Evolutionary conservation across 2,888 invertebrate genomes (phyloP), one percentile per base, ranked within the genome.

Genomic region (Pachliopta kotzebuea): DNA sequence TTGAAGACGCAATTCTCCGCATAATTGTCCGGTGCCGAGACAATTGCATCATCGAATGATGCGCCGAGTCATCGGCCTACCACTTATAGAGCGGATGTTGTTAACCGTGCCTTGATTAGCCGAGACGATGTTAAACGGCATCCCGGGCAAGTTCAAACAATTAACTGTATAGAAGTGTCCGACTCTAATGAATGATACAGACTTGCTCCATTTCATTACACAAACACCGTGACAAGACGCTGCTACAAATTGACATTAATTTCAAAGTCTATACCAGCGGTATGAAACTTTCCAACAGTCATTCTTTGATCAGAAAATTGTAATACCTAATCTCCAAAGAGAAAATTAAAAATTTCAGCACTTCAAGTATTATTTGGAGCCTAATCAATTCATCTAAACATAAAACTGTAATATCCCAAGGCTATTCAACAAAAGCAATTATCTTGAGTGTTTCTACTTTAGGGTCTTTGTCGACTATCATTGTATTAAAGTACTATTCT

Each of bases 131-230:
- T 89, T 86, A 88, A 89, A 85, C 88, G 84, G 84, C 81, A 86
- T 83, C 75, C 79, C 81, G 84, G 78, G 81, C 87, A 84, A 90
- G 90, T 91, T 91, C 90, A 90, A 89, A 90, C 89, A 90, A 90
- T 90, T 88, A 89, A 90, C 85, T 85, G 86, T 87, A 89, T 85
- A 88, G 87, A 89, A 90, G 89, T 89, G 90, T 87, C 87, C 90
- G 86, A 88, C 89, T 86, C 87, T 86, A 90, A 90, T 89, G 88
- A 89, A 90, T 87, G 89, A 87, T 85, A 80, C 86, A 86, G 82
- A 83, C 83, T 85, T 86, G 86, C 82, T 86, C 83, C 84, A 80
- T 84, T 87, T 85, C 85, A 87, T 87, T 87, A 87, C 81, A 89
- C 85, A 89, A 89, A 88, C 86, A 87, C 90, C 85, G 88, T 86